Evolutionary conservation across 2,113 vertebrate species (phyloP).

Genomic region (Phaethon lepturus): DNA sequence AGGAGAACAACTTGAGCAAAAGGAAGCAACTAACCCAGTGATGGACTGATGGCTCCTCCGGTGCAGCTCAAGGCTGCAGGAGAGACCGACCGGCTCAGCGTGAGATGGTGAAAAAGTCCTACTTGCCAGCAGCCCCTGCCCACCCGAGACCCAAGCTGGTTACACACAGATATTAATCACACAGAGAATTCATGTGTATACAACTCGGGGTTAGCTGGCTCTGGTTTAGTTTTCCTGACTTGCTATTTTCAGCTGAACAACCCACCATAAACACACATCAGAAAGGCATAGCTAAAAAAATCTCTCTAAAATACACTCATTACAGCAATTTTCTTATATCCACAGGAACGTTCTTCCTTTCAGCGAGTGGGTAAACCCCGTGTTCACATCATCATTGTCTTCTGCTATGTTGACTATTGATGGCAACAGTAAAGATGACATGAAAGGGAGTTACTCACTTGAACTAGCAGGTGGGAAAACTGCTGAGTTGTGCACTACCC

Average conservation of each 20-base stretch:
- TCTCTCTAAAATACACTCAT: background rate
- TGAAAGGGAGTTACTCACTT: background rate
- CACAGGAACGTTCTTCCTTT: background rate
- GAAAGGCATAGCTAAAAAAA: background rate
- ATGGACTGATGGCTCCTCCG: background rate
- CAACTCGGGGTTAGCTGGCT: background rate
- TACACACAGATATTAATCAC: background rate
- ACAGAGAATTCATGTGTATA: background rate
- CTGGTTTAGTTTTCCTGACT: background rate
- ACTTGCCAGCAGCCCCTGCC: background rate
- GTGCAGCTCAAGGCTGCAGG: background rate
- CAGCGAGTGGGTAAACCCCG: background rate
- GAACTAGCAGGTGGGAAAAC: background rate
- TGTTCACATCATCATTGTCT: background rate
- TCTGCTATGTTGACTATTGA: background rate
- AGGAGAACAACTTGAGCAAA: background rate
- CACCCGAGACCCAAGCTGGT: background rate
- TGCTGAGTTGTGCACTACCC: background rate
- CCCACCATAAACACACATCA: background rate
- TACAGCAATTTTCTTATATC: background rate
- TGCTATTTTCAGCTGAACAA: background rate
- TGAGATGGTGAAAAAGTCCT: background rate
- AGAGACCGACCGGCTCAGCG: background rate
- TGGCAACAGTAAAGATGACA: background rate
- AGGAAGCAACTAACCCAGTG: background rate